Conservation (phyloP, 2,797 vertebrate species). For the Yasuhikotakia modesta region DNA sequence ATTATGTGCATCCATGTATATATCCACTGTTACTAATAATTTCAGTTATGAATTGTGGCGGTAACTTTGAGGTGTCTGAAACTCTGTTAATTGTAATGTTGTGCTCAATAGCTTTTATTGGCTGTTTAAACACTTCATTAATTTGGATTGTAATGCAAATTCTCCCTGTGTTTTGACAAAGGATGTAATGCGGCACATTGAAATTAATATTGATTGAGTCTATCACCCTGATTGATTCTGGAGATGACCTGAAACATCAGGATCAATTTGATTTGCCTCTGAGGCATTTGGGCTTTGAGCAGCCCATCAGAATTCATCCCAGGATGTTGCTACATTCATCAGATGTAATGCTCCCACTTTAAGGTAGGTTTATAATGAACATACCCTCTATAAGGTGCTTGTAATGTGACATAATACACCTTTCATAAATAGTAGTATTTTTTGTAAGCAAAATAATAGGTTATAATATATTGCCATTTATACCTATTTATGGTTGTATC, state of each 20-base stretch:
- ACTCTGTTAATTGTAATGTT: background rate
- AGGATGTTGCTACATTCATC: constrained; percentile 42
- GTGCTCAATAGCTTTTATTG: constrained; percentile 19
- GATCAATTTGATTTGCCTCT: constrained; percentile 47
- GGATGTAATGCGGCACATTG: constrained; percentile 44
- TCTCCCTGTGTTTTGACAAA: constrained; percentile 43
- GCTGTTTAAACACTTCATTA: constrained; percentile 30
- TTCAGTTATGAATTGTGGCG: background rate
- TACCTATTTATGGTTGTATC: too few relatives aligned
- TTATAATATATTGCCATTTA: background rate
- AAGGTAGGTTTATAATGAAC: too few relatives aligned
- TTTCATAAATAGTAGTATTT: too few relatives aligned
- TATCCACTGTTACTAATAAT: background rate
- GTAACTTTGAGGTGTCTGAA: background rate
- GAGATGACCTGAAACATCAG: constrained; percentile 44
- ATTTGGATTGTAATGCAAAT: constrained; percentile 25
- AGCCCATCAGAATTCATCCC: constrained; percentile 38
- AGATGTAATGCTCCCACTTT: background rate
- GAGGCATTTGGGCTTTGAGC: constrained; percentile 45
- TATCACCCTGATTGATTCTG: constrained; percentile 50
- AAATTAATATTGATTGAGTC: constrained; percentile 53
- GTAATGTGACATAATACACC: too few relatives aligned
- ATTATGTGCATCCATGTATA: too few relatives aligned
- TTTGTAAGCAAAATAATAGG: background rate
- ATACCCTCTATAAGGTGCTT: too few relatives aligned